phyloP scores from a whole-genome alignment of 2,113 vertebrate genomes.

The Hippocampus mohnikei region DNA sequence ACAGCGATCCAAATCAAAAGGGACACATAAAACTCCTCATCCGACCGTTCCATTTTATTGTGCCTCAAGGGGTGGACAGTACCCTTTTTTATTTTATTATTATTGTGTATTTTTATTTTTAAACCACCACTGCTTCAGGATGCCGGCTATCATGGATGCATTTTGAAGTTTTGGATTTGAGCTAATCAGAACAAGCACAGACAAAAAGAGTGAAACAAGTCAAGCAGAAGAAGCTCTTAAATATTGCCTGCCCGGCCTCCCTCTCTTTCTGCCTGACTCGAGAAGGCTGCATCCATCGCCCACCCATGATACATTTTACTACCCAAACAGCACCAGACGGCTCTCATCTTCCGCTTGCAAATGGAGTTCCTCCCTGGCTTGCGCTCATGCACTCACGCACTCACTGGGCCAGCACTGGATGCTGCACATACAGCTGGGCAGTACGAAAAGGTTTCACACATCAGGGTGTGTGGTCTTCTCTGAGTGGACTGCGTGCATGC shows the following conservation, averaged over 20 bases:
- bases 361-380: constrained; percentile 24
- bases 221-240: constrained; percentile 22
- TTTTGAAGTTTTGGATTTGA: constrained; percentile 2
- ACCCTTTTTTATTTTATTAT: neutral
- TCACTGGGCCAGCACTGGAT: constrained; percentile 42
- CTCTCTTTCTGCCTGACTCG: constrained; percentile 29
- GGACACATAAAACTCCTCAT: constrained; percentile 29
- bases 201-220: constrained; percentile 13
- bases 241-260: constrained; percentile 19
- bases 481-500: constrained; percentile 8
- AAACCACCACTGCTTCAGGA: constrained; percentile 1
- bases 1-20: constrained; percentile 40
- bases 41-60: constrained; percentile 33
- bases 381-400: constrained; percentile 19
- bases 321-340: constrained; percentile 43
- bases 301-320: constrained; percentile 44
- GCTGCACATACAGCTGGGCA: constrained; percentile 35
- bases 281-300: constrained; percentile 36
- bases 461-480: constrained; percentile 56
- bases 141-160: neutral
- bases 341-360: constrained; percentile 17
- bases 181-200: constrained; percentile 8
- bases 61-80: constrained; percentile 15
- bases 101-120: neutral
- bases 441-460: constrained; percentile 43